phyloP scores from a whole-genome alignment of 2,888 invertebrate genomes.

The Metallyticus violacea region DNA sequence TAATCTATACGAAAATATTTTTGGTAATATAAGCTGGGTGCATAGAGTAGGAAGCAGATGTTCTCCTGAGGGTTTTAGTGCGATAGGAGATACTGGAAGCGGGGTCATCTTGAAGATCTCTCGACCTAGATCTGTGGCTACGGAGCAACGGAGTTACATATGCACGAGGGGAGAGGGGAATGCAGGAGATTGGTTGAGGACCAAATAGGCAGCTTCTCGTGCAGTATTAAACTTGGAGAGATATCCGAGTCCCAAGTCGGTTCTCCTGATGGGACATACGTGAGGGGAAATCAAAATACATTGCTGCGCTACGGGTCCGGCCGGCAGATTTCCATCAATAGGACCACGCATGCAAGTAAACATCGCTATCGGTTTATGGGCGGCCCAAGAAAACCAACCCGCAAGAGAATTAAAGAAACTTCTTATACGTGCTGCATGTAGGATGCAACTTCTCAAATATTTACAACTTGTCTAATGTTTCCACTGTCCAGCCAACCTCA shows the following conservation, averaged over 20 bases:
- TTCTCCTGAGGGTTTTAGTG: not conserved
- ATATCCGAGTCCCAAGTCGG: not conserved
- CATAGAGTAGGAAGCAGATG: too few relatives aligned
- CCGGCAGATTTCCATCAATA: not conserved
- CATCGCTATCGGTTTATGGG: not conserved
- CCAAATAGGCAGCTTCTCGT: too few relatives aligned
- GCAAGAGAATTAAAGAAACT: not conserved
- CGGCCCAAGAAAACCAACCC: not conserved
- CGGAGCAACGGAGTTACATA: too few relatives aligned
- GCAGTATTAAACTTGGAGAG: not conserved
- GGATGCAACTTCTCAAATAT: too few relatives aligned
- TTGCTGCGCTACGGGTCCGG: not conserved
- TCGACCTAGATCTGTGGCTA: too few relatives aligned
- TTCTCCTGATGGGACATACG: not conserved
- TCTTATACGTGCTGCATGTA: not conserved
- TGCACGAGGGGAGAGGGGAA: not conserved
- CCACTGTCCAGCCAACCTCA: too few relatives aligned
- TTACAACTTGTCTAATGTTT: too few relatives aligned
- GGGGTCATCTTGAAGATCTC: not conserved
- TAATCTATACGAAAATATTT: too few relatives aligned
- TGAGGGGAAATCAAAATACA: not conserved
- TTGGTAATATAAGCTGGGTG: too few relatives aligned
- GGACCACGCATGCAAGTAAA: not conserved
- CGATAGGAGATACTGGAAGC: not conserved
- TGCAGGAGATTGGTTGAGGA: too few relatives aligned